These are phyloP conservation scores for Pterostichus madidus DNA, from an alignment of 2,888 invertebrate genomes.

Conservation along the genomic window DNA sequence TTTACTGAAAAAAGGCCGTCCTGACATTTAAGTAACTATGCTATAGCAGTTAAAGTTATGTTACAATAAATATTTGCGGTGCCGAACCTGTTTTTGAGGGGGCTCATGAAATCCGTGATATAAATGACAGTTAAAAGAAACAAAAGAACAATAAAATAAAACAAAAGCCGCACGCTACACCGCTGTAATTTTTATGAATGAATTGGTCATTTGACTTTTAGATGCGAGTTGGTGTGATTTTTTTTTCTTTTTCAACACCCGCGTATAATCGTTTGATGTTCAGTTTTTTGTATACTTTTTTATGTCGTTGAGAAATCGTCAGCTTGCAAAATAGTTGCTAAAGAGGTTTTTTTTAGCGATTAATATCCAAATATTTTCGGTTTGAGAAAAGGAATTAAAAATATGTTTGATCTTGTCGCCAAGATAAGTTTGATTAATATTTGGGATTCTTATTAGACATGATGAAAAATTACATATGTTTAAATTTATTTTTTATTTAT, in stretches of 20 bases:
- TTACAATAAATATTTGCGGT: slow-evolving; percentile 21
- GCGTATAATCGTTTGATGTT: slow-evolving; percentile 7
- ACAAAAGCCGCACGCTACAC: slow-evolving; percentile 23
- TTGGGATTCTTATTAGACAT: background rate
- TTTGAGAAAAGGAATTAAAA: background rate
- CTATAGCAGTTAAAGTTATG: slow-evolving; percentile 57
- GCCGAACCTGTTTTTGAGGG: slow-evolving; percentile 46
- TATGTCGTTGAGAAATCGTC: background rate
- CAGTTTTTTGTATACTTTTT: background rate
- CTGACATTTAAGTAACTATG: slow-evolving; percentile 53
- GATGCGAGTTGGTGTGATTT: background rate
- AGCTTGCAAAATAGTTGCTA: background rate
- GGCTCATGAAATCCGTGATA: background rate
- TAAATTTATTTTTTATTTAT: slow-evolving; percentile 8
- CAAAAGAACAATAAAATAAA: slow-evolving; percentile 5
- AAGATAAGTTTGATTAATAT: slow-evolving; percentile 8
- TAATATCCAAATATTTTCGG: background rate
- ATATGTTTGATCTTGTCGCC: background rate
- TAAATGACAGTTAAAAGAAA: slow-evolving; percentile 27
- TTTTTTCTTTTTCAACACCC: slow-evolving; percentile 3
- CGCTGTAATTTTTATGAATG: slow-evolving; percentile 52
- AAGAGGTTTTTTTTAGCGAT: background rate
- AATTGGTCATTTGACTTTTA: slow-evolving; percentile 51
- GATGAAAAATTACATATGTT: background rate
- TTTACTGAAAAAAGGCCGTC: slow-evolving; percentile 41